A percentile compares a stretch with the other conserved stretches of the same genome.
Evolutionary conservation across 2,113 vertebrate species (phyloP).

Genomic region (Pagrus major): DNA sequence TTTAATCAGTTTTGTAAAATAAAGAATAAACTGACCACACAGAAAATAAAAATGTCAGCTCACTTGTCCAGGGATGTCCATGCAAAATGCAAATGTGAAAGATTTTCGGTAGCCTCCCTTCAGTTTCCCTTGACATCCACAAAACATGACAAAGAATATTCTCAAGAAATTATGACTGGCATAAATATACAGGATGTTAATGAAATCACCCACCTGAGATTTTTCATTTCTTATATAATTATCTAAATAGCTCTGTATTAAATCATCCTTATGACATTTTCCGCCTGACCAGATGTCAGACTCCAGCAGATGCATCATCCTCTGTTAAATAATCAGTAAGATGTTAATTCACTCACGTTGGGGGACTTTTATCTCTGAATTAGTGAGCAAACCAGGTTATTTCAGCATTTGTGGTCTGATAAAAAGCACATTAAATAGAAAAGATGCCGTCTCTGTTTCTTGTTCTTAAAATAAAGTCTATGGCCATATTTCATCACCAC

Average conservation of each 20-base stretch:
- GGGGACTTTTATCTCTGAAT: not conserved
- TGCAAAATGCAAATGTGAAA: not conserved
- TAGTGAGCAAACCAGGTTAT: not conserved
- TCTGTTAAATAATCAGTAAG: conserved; percentile 7
- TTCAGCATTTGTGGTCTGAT: not conserved
- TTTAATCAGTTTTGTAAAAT: not conserved
- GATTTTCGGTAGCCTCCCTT: not conserved
- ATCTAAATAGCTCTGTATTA: not conserved
- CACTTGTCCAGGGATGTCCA: not conserved
- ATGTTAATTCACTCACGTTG: conserved; percentile 20
- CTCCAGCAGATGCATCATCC: not conserved
- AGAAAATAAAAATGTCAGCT: not conserved
- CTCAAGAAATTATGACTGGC: not conserved
- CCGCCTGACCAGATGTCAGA: not conserved
- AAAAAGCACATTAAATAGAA: not conserved
- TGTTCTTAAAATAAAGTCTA: conserved; percentile 9
- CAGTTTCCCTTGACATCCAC: not conserved
- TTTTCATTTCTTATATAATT: not conserved
- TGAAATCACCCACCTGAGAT: not conserved
- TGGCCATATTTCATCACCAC: conserved; percentile 6
- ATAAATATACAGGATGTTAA: not conserved
- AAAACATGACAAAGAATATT: not conserved
- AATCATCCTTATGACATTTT: not conserved
- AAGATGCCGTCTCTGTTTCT: not conserved
- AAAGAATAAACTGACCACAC: not conserved